These are phyloP conservation scores for Orbicella faveolata DNA, from an alignment of 64 coral and sea anemone species.

Conservation along the genomic window DNA sequence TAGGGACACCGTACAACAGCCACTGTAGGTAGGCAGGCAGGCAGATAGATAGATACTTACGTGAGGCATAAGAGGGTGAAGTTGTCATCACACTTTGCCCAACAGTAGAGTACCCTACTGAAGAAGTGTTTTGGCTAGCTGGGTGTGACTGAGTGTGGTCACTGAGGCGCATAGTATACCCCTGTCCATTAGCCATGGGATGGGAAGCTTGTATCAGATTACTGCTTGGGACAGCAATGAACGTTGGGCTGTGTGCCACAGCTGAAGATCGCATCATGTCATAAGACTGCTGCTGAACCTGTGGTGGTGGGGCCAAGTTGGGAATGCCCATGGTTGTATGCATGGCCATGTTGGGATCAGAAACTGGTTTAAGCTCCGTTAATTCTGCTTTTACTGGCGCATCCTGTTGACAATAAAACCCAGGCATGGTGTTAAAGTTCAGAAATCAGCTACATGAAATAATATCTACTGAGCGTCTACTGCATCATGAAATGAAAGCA, in stretches of 20 bases:
- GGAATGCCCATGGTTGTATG: conserved; percentile 58
- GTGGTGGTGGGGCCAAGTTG: conserved; percentile 50
- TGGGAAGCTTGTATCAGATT: conserved; percentile 15
- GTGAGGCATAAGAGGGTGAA: conserved; percentile 23
- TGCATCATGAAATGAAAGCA: too few species aligned
- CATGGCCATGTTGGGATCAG: conserved; percentile 45
- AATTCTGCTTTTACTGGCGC: conserved; percentile 80
- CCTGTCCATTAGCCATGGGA: conserved; percentile 30
- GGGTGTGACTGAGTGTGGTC: conserved; percentile 5
- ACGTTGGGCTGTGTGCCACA: conserved; percentile 52
- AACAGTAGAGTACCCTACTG: conserved; percentile 9
- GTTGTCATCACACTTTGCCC: conserved; percentile 28
- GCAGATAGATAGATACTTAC: neutral
- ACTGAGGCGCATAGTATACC: conserved; percentile 31
- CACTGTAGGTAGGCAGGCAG: neutral
- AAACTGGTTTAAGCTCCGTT: conserved; percentile 88
- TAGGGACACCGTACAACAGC: neutral
- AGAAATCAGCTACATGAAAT: too few species aligned
- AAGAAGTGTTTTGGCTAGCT: neutral
- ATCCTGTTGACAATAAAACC: conserved; percentile 29
- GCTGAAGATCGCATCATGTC: conserved; percentile 54
- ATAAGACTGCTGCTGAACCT: conserved; percentile 55
- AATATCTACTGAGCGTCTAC: too few species aligned
- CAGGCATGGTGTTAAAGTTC: neutral
- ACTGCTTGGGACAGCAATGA: conserved; percentile 56